A percentile compares a stretch with the other conserved stretches of the same genome.
phyloP scores from a whole-genome alignment of 2,113 vertebrate genomes.

The Baryphthengus martii region DNA sequence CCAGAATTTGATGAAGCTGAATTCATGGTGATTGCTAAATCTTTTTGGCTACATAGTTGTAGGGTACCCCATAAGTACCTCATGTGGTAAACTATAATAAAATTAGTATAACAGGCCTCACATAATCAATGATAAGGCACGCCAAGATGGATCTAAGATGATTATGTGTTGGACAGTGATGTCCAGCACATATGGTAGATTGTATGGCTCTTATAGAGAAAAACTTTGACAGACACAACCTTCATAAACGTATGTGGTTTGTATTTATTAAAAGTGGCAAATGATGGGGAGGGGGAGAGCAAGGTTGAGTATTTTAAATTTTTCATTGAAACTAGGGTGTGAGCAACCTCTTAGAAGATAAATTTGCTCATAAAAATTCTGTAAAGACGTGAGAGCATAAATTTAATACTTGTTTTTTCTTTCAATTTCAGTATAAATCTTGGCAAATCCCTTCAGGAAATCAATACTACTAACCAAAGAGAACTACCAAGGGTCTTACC shows the following conservation, averaged over 20 bases:
- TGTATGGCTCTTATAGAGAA: neutral
- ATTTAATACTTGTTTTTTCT: neutral
- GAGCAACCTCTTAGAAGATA: neutral
- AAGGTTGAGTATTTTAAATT: neutral
- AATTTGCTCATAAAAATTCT: neutral
- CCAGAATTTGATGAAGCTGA: neutral
- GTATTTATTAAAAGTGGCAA: neutral
- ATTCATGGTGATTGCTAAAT: neutral
- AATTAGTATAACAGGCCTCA: neutral
- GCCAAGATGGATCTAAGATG: neutral
- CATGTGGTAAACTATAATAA: neutral
- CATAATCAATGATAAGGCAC: neutral
- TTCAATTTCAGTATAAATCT: neutral
- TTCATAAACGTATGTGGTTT: fast-evolving
- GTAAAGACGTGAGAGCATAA: neutral
- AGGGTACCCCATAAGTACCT: fast-evolving
- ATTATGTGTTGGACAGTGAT: neutral
- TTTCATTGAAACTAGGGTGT: neutral
- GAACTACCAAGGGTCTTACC: neutral
- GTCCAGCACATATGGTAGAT: neutral
- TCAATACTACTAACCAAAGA: neutral
- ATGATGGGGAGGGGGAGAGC: fast-evolving
- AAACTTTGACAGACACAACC: neutral
- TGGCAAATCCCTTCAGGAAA: neutral
- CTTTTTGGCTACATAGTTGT: neutral